phyloP scores from a whole-genome alignment of 1,140 invertebrate genomes.

The Steinernema khuongi region DNA sequence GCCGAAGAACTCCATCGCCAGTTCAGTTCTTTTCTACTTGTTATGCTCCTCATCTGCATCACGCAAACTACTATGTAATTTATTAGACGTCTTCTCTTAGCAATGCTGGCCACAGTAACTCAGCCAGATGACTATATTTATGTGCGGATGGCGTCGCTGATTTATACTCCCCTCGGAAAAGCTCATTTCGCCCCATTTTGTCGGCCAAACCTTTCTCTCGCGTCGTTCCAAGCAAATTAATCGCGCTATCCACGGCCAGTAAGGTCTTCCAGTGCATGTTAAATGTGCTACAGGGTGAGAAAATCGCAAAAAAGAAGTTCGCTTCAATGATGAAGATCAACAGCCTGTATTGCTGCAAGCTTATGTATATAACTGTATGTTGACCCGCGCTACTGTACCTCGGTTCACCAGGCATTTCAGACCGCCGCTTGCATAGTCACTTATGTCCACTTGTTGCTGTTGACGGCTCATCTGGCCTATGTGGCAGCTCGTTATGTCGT shows the following conservation, averaged over 20 bases:
- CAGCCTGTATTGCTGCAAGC: background rate
- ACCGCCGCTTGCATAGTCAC: constrained; percentile 5
- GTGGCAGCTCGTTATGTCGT: constrained; percentile 3
- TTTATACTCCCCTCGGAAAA: background rate
- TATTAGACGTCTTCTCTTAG: too few species aligned
- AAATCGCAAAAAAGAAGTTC: background rate
- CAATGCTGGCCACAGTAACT: too few species aligned
- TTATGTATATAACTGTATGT: background rate
- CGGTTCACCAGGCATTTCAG: background rate
- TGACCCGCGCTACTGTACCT: background rate
- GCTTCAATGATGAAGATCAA: background rate
- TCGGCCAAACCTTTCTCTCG: background rate
- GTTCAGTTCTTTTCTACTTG: too few species aligned
- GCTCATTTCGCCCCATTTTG: background rate
- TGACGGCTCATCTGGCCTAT: background rate
- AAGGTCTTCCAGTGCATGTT: background rate
- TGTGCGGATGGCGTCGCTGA: background rate
- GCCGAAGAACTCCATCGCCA: too few species aligned
- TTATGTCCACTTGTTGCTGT: background rate
- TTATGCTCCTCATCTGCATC: too few species aligned
- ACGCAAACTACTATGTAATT: too few species aligned
- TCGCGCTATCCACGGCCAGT: background rate
- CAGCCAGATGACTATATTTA: background rate
- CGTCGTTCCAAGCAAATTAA: background rate
- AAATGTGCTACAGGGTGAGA: background rate